Conservation (phyloP, 1,140 invertebrate genomes). For the Paramacrobiotus metropolitanus region DNA sequence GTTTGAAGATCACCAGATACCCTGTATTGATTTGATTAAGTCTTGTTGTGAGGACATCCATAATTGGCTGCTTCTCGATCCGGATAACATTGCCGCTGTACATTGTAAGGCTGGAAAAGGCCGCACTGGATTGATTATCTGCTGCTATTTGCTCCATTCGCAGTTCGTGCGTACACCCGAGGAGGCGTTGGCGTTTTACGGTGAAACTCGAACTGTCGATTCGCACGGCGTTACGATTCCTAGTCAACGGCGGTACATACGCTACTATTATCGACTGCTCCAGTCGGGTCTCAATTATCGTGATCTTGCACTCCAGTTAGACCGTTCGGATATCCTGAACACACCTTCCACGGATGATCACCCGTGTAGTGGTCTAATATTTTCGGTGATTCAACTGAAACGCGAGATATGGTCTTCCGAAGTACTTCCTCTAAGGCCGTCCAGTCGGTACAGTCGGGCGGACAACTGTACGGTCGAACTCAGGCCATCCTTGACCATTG, state of each 20-base stretch:
- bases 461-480: neutral
- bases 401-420: neutral
- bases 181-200: constrained; percentile 20
- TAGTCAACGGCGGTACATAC: constrained; percentile 24
- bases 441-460: neutral
- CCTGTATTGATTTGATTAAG: constrained; percentile 20
- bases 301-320: neutral
- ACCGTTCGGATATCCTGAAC: neutral
- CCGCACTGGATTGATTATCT: constrained; percentile 26
- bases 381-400: neutral
- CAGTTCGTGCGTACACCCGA: constrained; percentile 16
- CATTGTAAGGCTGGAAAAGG: constrained; percentile 21
- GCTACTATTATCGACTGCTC: constrained; percentile 17
- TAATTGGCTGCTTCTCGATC: constrained; percentile 18
- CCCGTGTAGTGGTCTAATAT: neutral
- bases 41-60: constrained; percentile 23
- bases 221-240: constrained; percentile 25
- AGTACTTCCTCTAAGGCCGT: neutral
- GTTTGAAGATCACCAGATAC: constrained; percentile 26
- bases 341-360: neutral
- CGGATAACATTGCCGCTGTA: constrained; percentile 19
- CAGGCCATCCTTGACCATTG: neutral
- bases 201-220: constrained; percentile 21
- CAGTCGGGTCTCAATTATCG: neutral
- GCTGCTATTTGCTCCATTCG: constrained; percentile 21